Evolutionary conservation across 1,140 invertebrate genomes (phyloP).

Genomic region (Acyrthosiphon pisum): DNA sequence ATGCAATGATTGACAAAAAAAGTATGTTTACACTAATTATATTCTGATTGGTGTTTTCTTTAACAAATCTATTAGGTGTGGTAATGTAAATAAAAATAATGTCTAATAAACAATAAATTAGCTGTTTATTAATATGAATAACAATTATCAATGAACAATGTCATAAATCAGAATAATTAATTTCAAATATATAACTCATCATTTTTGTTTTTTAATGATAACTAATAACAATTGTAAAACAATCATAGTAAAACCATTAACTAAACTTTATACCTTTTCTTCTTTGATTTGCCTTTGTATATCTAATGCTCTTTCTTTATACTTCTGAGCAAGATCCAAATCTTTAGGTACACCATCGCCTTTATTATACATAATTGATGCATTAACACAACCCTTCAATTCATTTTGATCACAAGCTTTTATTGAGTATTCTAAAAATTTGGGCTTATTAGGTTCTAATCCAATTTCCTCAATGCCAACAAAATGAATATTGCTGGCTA

Average conservation of each 20-base stretch:
- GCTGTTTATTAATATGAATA: not conserved
- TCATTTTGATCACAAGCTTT: slow-evolving; percentile 82
- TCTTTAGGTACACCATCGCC: slow-evolving; percentile 75
- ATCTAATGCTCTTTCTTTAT: slow-evolving; percentile 73
- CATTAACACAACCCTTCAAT: slow-evolving; percentile 84
- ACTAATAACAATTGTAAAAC: not conserved
- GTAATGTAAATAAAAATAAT: not conserved
- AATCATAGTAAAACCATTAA: not conserved
- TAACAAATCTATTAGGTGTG: not conserved
- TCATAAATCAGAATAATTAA: not conserved
- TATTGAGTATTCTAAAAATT: slow-evolving; percentile 77
- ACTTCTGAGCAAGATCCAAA: slow-evolving; percentile 73
- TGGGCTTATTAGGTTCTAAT: slow-evolving; percentile 74
- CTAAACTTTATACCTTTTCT: slow-evolving; percentile 52
- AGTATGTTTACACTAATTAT: not conserved
- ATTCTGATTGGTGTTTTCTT: not conserved
- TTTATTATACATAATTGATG: slow-evolving; percentile 79
- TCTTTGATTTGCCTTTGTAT: slow-evolving; percentile 70
- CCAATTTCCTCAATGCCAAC: slow-evolving; percentile 71
- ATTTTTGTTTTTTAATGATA: not conserved
- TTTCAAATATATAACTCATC: not conserved
- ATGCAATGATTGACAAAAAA: not conserved
- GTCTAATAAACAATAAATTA: not conserved
- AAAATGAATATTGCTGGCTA: slow-evolving; percentile 79
- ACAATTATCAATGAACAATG: not conserved